Evolutionary conservation across 2,888 invertebrate species (phyloP).

Genomic region (Piscicola geometra): DNA sequence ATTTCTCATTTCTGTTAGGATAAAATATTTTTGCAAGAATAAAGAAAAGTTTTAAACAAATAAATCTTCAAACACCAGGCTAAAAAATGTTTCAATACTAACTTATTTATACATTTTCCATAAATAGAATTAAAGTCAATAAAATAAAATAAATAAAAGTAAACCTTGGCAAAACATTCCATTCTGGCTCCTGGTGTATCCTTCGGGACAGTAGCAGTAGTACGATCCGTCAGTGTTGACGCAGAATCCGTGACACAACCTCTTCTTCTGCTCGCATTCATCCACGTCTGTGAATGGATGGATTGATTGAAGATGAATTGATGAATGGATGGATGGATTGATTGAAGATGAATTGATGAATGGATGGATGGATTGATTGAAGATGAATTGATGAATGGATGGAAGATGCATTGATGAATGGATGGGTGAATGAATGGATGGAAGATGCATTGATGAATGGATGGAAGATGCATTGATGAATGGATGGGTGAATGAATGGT

Average conservation of each 20-base stretch:
- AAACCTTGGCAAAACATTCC: constrained; percentile 78
- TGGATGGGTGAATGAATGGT: background rate
- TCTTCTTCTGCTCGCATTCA: constrained; percentile 73
- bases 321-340: background rate
- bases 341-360: background rate
- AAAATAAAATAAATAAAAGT: background rate
- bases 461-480: constrained; percentile 1
- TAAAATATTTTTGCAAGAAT: too few species aligned
- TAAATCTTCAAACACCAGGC: too few species aligned
- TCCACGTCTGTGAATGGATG: constrained; percentile 66
- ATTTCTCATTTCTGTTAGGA: too few species aligned
- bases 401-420: constrained; percentile 1
- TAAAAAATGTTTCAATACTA: too few species aligned
- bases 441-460: background rate
- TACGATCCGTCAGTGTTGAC: constrained; percentile 78
- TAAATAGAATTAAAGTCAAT: too few species aligned
- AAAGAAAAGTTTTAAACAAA: too few species aligned
- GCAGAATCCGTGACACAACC: constrained; percentile 70
- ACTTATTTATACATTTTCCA: too few species aligned
- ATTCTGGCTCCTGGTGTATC: constrained; percentile 58
- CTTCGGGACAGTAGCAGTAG: constrained; percentile 51
- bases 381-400: background rate
- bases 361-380: background rate
- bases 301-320: background rate
- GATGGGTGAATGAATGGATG: background rate